phyloP scores from a whole-genome alignment of 2,888 invertebrate genomes.

The Podabrus alpinus region DNA sequence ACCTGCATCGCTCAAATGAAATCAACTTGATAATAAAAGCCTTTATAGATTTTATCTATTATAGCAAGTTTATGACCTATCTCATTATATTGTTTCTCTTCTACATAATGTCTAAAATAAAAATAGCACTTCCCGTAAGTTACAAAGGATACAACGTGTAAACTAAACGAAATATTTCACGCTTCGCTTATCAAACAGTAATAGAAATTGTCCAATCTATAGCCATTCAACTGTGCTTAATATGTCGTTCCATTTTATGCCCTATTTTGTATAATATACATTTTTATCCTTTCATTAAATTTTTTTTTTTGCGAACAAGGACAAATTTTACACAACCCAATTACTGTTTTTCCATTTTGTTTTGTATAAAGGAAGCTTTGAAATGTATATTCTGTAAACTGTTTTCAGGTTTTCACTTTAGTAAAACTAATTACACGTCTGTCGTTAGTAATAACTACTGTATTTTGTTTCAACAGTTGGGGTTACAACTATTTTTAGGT shows the following conservation, averaged over 20 bases:
- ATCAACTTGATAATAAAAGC: background rate
- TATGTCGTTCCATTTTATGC: background rate
- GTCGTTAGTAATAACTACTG: background rate
- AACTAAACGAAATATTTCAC: background rate
- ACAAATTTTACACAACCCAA: background rate
- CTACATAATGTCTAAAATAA: background rate
- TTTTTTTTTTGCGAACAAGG: background rate
- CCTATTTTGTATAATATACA: background rate
- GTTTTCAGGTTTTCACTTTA: background rate
- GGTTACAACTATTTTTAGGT: background rate
- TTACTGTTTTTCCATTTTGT: background rate
- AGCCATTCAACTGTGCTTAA: background rate
- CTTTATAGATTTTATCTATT: background rate
- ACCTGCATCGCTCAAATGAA: background rate
- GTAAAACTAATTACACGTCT: background rate
- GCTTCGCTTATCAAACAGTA: background rate
- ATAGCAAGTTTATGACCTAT: conserved; percentile 2
- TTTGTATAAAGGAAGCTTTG: background rate
- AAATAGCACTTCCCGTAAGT: background rate
- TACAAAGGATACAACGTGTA: background rate
- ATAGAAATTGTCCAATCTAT: background rate
- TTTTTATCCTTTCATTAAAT: background rate
- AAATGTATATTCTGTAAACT: background rate
- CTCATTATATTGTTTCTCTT: background rate
- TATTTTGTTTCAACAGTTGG: background rate